Percentiles rank a stretch among this genome's conserved stretches.
These are phyloP conservation scores for Leptodactylus fallax DNA, from an alignment of 2,797 vertebrate genomes.

Conservation along the genomic window DNA sequence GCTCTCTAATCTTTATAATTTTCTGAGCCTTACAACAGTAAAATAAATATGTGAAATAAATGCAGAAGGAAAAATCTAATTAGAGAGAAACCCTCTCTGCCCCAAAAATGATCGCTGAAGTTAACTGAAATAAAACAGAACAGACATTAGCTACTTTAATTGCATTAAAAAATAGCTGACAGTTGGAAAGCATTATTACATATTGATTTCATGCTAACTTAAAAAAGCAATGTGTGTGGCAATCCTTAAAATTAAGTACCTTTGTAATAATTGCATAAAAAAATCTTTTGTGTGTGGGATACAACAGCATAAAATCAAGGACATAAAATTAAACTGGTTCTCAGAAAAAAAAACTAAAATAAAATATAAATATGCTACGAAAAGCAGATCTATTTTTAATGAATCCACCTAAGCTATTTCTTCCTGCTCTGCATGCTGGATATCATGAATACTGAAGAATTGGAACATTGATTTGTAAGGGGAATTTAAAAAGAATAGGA, in stretches of 20 bases:
- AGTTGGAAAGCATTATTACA: slow-evolving; percentile 71
- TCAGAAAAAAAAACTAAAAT: slow-evolving; percentile 2
- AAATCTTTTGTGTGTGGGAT: slow-evolving; percentile 52
- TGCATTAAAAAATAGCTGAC: slow-evolving; percentile 70
- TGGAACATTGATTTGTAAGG: slow-evolving; percentile 45
- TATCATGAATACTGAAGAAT: slow-evolving; percentile 50
- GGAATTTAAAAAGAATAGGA: slow-evolving; percentile 50
- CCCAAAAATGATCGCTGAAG: slow-evolving; percentile 62
- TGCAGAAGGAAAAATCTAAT: slow-evolving; percentile 60
- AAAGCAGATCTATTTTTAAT: slow-evolving; percentile 58
- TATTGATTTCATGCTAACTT: slow-evolving; percentile 70
- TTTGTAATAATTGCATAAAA: slow-evolving; percentile 60
- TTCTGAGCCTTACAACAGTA: slow-evolving; percentile 52
- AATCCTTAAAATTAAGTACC: slow-evolving; percentile 70
- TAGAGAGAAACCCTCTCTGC: slow-evolving; percentile 48
- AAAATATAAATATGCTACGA: slow-evolving; percentile 57
- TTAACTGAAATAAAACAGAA: slow-evolving; percentile 72
- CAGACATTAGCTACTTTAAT: slow-evolving; percentile 69
- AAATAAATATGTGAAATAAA: slow-evolving; percentile 63
- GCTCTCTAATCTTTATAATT: slow-evolving; percentile 58
- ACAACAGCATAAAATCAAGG: slow-evolving; percentile 48
- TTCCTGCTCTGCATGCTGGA: slow-evolving; percentile 44
- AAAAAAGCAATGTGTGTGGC: slow-evolving; percentile 67
- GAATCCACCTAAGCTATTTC: slow-evolving; percentile 48
- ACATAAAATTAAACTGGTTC: slow-evolving; percentile 48